Conservation (phyloP, 64 coral and sea anemone genomes). For the Montipora cactus region DNA sequence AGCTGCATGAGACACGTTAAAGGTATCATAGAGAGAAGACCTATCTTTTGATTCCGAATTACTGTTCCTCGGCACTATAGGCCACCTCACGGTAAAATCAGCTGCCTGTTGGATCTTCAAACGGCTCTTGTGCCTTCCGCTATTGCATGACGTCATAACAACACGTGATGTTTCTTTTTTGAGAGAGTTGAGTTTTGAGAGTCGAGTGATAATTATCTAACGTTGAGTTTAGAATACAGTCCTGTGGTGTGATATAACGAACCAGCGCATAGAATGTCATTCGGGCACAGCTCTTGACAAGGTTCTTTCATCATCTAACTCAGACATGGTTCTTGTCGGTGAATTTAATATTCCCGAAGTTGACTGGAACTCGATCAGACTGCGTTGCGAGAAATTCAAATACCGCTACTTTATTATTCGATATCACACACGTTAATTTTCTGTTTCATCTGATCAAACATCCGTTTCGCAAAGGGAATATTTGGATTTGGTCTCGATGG, state of each 20-base stretch:
- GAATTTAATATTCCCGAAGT: conserved; percentile 24
- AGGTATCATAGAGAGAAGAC: conserved; percentile 16
- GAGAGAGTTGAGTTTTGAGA: no score
- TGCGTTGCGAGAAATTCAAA: background rate
- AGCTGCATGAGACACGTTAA: background rate
- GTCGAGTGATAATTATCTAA: no score
- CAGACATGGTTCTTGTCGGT: background rate
- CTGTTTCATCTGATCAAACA: background rate
- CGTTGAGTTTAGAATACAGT: no score
- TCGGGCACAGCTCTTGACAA: background rate
- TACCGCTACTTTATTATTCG: conserved; percentile 17
- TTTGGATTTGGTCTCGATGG: background rate
- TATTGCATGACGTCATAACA: no score
- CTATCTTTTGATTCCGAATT: conserved; percentile 48
- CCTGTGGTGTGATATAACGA: no score
- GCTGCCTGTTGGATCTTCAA: background rate
- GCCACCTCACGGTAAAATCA: conserved; percentile 26
- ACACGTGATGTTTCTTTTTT: no score
- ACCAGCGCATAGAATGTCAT: no score
- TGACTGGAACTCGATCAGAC: background rate
- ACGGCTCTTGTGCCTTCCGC: background rate
- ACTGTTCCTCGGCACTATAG: conserved; percentile 25
- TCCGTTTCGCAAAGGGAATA: conserved; percentile 50
- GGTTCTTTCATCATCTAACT: background rate
- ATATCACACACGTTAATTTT: conserved; percentile 51